A percentile compares a stretch with the other conserved stretches of the same genome.
These are phyloP conservation scores for Diploscapter pachys DNA, from an alignment of 1,140 invertebrate species.

Conservation along the genomic window DNA sequence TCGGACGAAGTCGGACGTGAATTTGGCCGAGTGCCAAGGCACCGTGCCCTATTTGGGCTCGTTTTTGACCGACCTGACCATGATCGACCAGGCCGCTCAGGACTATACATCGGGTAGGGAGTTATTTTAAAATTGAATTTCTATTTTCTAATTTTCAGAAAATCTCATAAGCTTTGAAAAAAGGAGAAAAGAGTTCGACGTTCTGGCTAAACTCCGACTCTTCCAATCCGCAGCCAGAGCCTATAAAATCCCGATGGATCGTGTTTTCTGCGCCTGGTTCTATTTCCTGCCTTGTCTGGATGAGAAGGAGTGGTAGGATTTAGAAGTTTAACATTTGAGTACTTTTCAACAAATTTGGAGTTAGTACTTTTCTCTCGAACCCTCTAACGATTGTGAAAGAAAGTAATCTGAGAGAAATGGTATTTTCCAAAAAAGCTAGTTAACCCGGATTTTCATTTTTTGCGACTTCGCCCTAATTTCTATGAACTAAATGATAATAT, in stretches of 20 bases:
- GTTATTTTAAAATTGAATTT: neutral
- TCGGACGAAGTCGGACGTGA: conserved; percentile 56
- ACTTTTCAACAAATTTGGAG: conserved; percentile 6
- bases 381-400: too few species aligned
- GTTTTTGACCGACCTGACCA: conserved; percentile 94
- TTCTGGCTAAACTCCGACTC: conserved; percentile 89
- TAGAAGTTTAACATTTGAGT: conserved; percentile 6
- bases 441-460: too few species aligned
- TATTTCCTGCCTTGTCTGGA: conserved; percentile 51
- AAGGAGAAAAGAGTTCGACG: conserved; percentile 94
- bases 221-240: conserved; percentile 95
- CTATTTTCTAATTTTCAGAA: conserved; percentile 34
- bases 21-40: conserved; percentile 68
- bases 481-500: too few species aligned
- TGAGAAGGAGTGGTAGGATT: conserved; percentile 53
- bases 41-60: conserved; percentile 97
- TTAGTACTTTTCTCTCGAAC: too few species aligned
- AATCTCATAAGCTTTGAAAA: conserved; percentile 98
- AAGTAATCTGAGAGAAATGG: too few species aligned
- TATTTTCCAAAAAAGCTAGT: too few species aligned
- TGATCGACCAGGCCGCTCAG: conserved; percentile 94
- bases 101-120: conserved; percentile 65
- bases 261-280: conserved; percentile 57
- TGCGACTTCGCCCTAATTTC: too few species aligned
- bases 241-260: conserved; percentile 71